A percentile compares a stretch with the other conserved stretches of the same genome.
Evolutionary conservation across 1,140 invertebrate genomes (phyloP).

Genomic region (Papilio helenus): DNA sequence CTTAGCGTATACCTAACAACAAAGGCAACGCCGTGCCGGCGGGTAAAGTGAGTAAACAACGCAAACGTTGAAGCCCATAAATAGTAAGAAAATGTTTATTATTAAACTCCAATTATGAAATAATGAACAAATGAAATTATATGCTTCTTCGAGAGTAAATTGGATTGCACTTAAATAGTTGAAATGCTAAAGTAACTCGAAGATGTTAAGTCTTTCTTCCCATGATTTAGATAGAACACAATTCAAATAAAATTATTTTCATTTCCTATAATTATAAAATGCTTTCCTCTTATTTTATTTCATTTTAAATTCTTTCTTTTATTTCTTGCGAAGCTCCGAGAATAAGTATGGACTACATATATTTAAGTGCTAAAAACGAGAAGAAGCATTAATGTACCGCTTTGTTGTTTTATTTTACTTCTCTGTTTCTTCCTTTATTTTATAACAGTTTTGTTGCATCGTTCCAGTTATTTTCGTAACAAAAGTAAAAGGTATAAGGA

Average conservation of each 20-base stretch:
- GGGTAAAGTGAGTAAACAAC: background rate
- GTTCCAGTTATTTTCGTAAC: background rate
- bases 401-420: conserved; percentile 1
- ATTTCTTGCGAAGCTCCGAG: background rate
- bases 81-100: background rate
- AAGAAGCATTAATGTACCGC: background rate
- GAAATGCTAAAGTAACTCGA: too few species aligned
- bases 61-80: background rate
- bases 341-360: background rate
- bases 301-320: background rate
- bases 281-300: background rate
- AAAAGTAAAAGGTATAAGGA: conserved; percentile 6
- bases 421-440: background rate
- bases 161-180: background rate
- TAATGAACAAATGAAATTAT: background rate
- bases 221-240: too few species aligned
- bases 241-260: too few species aligned
- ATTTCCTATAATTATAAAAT: background rate
- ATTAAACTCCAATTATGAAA: background rate
- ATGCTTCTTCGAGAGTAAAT: background rate
- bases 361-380: background rate
- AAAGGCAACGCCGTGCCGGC: background rate
- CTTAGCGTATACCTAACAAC: background rate
- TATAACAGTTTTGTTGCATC: background rate
- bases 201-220: too few species aligned